Evolutionary conservation across 2,888 invertebrate genomes (phyloP), one percentile per base, ranked within the genome.

Genomic region (Caenorhabditis sp.): DNA sequence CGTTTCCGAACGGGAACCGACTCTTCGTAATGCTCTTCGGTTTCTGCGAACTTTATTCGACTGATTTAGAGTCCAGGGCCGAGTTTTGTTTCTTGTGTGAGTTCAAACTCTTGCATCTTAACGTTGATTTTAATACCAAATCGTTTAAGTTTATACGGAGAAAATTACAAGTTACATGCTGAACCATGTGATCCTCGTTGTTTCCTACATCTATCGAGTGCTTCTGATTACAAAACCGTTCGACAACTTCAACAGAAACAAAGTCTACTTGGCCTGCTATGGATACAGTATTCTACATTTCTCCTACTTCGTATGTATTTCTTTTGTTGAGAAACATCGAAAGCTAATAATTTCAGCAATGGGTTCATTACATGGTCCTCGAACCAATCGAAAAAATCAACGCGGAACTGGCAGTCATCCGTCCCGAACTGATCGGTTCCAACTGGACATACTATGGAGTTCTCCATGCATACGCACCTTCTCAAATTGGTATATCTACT

Each of bases 131-230:
- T n/a, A n/a, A n/a, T n/a, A n/a, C n/a, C n/a, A n/a, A n/a, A n/a
- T n/a, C n/a, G 35, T 44, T 65, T 28, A 18, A 65, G 65, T 0
- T 24, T 67, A 67, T 22, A 18, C 67, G n/a, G 20, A 35, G 26
- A 24, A 26, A 18, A 20, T 55, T 0, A 37, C 51, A 13, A 32
- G 37, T 8, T 55, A 55, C 26, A 53, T 67, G 4, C n/a, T 67
- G 26, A 67, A 67, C 40, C 53, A 67, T 18, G 24, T 67, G 20
- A 55, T 67, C 18, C 24, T 67, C 26, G 11, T 55, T 6, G n/a
- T 55, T n/a, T 67, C 67, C 1, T 67, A 55, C 37, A 22, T 69
- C 47, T 69, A 50, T 15, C 58, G 69, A 4, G 20, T 69, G 35
- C 35, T 69, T 1, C 5, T 69, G 13, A 50, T 69, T n/a, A 60